Evolutionary conservation across 2,113 vertebrate species (phyloP), one percentile per base, ranked within the genome.

Genomic region (Cyprinus carpio): DNA sequence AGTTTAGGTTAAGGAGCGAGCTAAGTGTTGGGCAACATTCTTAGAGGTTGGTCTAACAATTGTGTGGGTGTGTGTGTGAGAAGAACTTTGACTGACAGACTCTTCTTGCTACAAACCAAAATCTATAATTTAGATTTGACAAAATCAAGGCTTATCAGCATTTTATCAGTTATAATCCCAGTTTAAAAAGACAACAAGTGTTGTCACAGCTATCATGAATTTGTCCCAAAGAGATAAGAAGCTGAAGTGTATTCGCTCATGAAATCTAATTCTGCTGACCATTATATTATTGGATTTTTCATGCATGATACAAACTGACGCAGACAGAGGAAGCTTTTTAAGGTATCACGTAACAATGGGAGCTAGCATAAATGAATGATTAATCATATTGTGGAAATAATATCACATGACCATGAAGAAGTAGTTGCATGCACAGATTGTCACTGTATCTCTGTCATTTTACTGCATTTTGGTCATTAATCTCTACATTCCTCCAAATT

Each of bases 121-220:
- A 79, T 16, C 31, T 31, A n/a, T 58, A 37, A 27, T 64, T 80
- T 62, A 80, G 34, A 20, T 4, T 27, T 69, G 43, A 82, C n/a
- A 5, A 34, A 69, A 54, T 69, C 80, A 82, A n/a, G 3, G 12
- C 0, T 69, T 69, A n/a, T 69, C 46, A 54, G 31, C 18, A 31
- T 77, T 49, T 49, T 51, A 75, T 75, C 72, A 75, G 6, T 75
- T 27, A 16, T 75, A 75, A 46, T n/a, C 34, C 20, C 69, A 71
- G 16, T 69, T 69, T 10, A 37, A 37, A 23, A 10, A 69, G 67
- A 37, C 16, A 71, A 37, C 8, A 0, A 71, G 69, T 72, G 69
- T 69, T 46, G 25, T 65, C 60, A 65, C 20, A 6, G 11, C 51
- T 40, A 58, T 74, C 81, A 58, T 40, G 12, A 27, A 37, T 15